Percentiles rank a stretch among this genome's conserved stretches.
phyloP scores from a whole-genome alignment of 2,113 vertebrate species.

The Fregata magnificens region DNA sequence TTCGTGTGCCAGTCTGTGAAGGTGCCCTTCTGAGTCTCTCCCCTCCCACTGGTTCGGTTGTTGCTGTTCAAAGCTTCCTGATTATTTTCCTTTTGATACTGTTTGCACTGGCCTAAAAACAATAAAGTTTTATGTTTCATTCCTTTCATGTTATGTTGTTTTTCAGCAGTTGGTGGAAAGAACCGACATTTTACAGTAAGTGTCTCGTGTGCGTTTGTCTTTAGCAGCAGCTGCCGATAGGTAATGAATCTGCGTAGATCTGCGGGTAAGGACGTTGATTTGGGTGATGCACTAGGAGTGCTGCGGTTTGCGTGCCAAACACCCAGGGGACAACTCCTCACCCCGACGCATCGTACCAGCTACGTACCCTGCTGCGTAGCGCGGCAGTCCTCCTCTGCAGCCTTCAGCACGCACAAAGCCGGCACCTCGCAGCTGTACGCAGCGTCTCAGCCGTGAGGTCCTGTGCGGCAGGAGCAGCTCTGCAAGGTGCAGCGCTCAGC shows the following conservation, averaged over 20 bases:
- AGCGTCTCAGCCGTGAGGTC: not conserved
- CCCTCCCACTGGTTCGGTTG: not conserved
- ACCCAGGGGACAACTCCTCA: not conserved
- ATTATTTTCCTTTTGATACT: not conserved
- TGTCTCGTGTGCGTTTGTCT: fast-evolving
- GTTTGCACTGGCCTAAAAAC: not conserved
- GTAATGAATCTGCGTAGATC: fast-evolving
- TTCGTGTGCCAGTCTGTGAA: fast-evolving
- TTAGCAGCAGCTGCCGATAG: not conserved
- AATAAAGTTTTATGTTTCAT: fast-evolving
- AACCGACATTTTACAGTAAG: not conserved
- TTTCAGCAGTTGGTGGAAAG: not conserved
- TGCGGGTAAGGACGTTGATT: not conserved
- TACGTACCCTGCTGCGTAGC: not conserved
- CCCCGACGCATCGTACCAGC: fast-evolving
- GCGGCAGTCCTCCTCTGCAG: not conserved
- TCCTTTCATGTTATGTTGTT: fast-evolving
- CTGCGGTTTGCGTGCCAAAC: not conserved
- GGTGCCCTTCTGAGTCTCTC: fast-evolving
- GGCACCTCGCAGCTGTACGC: not conserved
- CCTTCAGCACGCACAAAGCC: not conserved
- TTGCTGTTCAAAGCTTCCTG: not conserved
- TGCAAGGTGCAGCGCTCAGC: not conserved
- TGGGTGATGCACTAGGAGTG: not conserved
- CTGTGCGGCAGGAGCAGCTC: not conserved